Evolutionary conservation across 2,797 vertebrate species (phyloP), one percentile per base, ranked within the genome.

Genomic region (Lindbergichthys nudifrons): DNA sequence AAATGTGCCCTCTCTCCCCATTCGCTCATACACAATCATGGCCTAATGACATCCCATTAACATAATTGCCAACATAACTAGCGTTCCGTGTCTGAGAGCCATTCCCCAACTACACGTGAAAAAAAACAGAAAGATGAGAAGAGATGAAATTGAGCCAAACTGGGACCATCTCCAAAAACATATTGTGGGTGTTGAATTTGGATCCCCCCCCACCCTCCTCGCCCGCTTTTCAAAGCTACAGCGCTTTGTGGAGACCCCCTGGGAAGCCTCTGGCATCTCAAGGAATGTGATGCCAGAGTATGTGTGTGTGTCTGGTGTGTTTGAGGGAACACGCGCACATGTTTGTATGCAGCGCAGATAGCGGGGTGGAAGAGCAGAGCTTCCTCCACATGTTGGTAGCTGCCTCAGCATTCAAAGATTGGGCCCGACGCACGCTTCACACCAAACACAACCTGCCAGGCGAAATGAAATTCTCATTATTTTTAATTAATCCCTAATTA

Each of bases 401-500:
- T 66, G 87, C 86, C 84, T 92, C 82, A 16, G 72, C 80, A 87
- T 87, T 93, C 90, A 84, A 82, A 88, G 89, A 82, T 71, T 80
- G 86, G 79, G 87, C 79, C 94, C 96, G 91, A 93, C 94, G 85
- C 94, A 89, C 91, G 94, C 93, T 83, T 95, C 94, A 95, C 96
- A 96, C 96, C 96, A 97, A 98, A 97, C 95, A 93, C 95, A 96
- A 96, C 96, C 97, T 98, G 97, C 97, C 97, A 98, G 96, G 95
- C 96, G 87, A 97, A 98, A 99, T 98, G 96, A 98, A 99, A 98
- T 97, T 96, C 96, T 96, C 97, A 99, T 99, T 98, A 98, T 98
- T 98, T 99, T 97, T 98, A 99, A 99, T 99, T 98, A 98, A 99
- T 98, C 97, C 97, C 97, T 99, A 98, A 99, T 99, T 99, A 99